Conservation (phyloP, 2,888 invertebrate species). For the Pristionchus exspectatus region DNA sequence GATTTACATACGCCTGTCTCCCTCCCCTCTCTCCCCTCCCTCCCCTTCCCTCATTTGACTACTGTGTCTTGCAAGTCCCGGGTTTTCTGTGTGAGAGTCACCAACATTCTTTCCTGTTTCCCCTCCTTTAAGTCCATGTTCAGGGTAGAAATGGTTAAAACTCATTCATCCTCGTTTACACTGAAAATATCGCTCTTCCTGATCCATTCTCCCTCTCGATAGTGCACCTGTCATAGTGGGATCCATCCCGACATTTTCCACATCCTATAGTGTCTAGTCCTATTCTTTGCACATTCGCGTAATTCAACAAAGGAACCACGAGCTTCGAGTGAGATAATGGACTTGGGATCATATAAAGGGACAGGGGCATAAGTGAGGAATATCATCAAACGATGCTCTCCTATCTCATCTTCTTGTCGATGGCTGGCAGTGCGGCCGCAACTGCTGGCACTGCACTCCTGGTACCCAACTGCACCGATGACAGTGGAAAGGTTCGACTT, state of each 20-base stretch:
- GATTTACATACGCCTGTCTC: no score
- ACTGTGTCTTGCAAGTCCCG: no score
- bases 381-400: not conserved
- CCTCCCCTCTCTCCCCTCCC: no score
- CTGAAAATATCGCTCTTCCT: not conserved
- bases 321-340: not conserved
- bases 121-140: no score
- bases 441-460: not conserved
- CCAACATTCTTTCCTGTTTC: no score
- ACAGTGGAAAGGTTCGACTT: not conserved
- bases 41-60: no score
- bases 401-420: not conserved
- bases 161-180: not conserved
- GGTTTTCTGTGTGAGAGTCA: no score
- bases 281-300: not conserved
- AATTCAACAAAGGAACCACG: not conserved
- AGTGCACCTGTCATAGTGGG: not conserved
- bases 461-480: not conserved
- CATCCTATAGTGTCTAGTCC: not conserved
- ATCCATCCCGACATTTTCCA: not conserved
- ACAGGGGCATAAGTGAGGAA: not conserved
- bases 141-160: no score
- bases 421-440: not conserved
- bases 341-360: not conserved
- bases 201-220: not conserved